Evolutionary conservation across 2,113 vertebrate species (phyloP).

Genomic region (Tachysurus fulvidraco): DNA sequence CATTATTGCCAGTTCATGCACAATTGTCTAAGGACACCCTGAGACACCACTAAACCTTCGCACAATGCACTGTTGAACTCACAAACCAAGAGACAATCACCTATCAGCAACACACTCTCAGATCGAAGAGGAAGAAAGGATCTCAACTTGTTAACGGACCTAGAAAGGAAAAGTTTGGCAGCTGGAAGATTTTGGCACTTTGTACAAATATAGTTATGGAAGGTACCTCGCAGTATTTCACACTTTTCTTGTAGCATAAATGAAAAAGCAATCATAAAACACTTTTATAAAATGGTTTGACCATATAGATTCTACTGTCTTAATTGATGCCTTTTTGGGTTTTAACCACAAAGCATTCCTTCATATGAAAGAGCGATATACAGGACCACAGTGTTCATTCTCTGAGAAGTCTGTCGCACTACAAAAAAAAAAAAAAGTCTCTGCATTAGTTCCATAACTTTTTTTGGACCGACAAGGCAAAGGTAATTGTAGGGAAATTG

Average conservation of each 20-base stretch:
- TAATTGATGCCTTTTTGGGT: conserved; percentile 57
- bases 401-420: conserved; percentile 28
- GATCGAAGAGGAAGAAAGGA: conserved; percentile 27
- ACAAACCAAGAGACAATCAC: conserved; percentile 43
- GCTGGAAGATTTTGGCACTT: conserved; percentile 26
- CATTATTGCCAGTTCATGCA: conserved; percentile 53
- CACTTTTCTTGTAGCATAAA: conserved; percentile 42
- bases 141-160: conserved; percentile 38
- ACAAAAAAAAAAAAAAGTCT: conserved; percentile 7
- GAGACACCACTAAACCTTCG: conserved; percentile 45
- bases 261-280: conserved; percentile 44
- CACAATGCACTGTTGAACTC: conserved; percentile 40
- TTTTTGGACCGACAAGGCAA: neutral
- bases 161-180: conserved; percentile 51
- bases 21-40: conserved; percentile 51
- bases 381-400: conserved; percentile 34
- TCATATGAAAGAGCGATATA: conserved; percentile 68
- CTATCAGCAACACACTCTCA: conserved; percentile 41
- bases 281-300: conserved; percentile 51
- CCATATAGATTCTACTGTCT: conserved; percentile 51
- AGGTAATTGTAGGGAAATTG: neutral
- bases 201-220: conserved; percentile 45
- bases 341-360: conserved; percentile 72
- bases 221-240: conserved; percentile 44
- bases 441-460: neutral